Evolutionary conservation across 2,113 vertebrate species (phyloP), one percentile per base, ranked within the genome.

Genomic region (Petrocephalus microphthalmus): DNA sequence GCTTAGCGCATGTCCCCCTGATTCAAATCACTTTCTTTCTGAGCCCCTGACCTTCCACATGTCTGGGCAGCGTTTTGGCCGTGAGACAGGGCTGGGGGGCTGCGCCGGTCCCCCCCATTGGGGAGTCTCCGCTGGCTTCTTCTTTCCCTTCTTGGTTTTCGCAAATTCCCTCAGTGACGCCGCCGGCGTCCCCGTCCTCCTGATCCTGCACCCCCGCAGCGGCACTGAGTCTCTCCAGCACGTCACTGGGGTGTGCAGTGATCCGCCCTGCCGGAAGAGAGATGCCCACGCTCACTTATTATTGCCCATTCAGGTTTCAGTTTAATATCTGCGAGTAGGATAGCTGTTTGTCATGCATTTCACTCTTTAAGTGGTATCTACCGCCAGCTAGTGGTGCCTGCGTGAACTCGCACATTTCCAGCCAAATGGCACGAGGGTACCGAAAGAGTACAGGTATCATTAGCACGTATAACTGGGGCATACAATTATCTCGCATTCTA

Each of bases 21-120:
- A 85, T 22, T 53, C 51, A 22, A 67, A 37, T 10, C 6, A 0
- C 87, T 42, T 20, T 20, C 81, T 11, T 22, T 47, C 88, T 7
- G 11, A 45, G 22, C 17, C 78, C 93, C 94, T 92, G 88, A 96
- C 95, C 91, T 2, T 96, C 95, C 0, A 96, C 91, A 85, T 95
- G 91, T 84, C 94, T 91, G 88, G 92, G 93, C 52, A 96, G 94
- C 51, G 94, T 91, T 90, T 95, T 95, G 89, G 93, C 91, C 0
- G 92, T 91, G 33, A 92, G 83, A 89, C 85, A 94, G 81, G 93
- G 93, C 57, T 94, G 93, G 74, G 94, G 93, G 8, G 94, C 94
- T 2, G 94, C 94, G 90, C 90, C 91, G 87, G 92, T 89, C 64
- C 92, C 91, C 92, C 92, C 93, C 87, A 53, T 6, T 15, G 56